Percentiles rank a stretch among this genome's conserved stretches.
Evolutionary conservation across 2,113 vertebrate species (phyloP).

Genomic region (Thalassarche chlororhynchos): DNA sequence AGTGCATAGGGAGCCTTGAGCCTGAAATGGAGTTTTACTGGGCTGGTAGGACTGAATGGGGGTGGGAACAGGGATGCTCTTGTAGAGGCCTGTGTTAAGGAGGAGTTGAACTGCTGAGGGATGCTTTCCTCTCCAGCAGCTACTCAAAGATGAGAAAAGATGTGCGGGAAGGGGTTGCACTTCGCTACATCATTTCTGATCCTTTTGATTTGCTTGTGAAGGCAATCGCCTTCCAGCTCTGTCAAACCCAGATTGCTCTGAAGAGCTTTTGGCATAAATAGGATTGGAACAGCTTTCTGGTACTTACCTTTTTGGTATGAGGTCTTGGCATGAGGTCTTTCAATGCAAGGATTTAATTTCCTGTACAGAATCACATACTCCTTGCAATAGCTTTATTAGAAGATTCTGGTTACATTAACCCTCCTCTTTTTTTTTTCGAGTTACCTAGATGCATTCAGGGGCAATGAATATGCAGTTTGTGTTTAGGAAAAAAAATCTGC

Average conservation of each 20-base stretch:
- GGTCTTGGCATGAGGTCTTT: not conserved
- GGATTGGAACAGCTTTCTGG: not conserved
- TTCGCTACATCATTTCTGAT: not conserved
- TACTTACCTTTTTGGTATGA: not conserved
- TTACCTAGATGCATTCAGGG: not conserved
- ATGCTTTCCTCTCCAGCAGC: not conserved
- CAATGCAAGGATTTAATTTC: not conserved
- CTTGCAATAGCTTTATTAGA: not conserved
- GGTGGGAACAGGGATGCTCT: not conserved
- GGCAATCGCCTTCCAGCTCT: not conserved
- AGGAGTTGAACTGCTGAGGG: not conserved
- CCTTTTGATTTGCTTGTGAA: not conserved
- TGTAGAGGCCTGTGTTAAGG: not conserved
- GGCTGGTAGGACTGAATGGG: not conserved
- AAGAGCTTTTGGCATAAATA: not conserved
- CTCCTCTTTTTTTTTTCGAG: not conserved
- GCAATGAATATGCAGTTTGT: constrained; percentile 34
- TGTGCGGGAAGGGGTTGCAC: not conserved
- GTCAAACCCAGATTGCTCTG: not conserved
- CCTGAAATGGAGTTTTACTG: not conserved
- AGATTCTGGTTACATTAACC: not conserved
- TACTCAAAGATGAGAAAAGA: not conserved
- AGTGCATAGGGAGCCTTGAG: not conserved
- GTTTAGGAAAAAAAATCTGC: constrained; percentile 10
- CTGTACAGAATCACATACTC: not conserved